These are phyloP conservation scores for Ectropis grisescens DNA, from an alignment of 1,140 invertebrate genomes.

Conservation along the genomic window DNA sequence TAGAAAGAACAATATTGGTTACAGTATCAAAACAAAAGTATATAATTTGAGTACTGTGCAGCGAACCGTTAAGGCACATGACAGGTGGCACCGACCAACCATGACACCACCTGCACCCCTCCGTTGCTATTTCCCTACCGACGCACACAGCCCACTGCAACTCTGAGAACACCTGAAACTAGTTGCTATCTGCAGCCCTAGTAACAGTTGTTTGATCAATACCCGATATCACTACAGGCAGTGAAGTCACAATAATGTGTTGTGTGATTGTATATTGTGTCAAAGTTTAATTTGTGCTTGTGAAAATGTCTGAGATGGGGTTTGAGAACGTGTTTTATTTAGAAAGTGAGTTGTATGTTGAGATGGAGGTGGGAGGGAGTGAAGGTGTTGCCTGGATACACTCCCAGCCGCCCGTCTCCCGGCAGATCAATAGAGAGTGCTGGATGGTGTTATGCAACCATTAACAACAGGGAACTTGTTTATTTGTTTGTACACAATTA, in stretches of 20 bases:
- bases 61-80: no score
- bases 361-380: constrained; percentile 34
- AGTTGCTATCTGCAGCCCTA: no score
- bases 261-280: constrained; percentile 10
- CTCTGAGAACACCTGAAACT: constrained; percentile 16
- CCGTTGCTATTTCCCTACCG: constrained; percentile 26
- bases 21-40: no score
- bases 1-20: no score
- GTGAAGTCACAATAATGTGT: constrained; percentile 35
- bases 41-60: no score
- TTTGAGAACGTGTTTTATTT: constrained; percentile 70
- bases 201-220: constrained; percentile 62
- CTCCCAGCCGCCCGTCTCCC: constrained; percentile 36
- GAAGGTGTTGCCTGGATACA: constrained; percentile 60
- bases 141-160: constrained; percentile 21
- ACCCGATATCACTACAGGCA: constrained; percentile 24
- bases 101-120: constrained; percentile 57
- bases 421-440: constrained; percentile 59
- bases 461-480: not conserved
- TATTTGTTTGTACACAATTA: constrained; percentile 2
- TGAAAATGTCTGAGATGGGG: constrained; percentile 63
- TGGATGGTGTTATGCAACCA: constrained; percentile 51
- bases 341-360: constrained; percentile 59
- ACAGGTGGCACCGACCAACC: constrained; percentile 49
- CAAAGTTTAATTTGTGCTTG: no score